Conservation (phyloP, 1,140 invertebrate genomes). For the Helicoverpa zea region DNA sequence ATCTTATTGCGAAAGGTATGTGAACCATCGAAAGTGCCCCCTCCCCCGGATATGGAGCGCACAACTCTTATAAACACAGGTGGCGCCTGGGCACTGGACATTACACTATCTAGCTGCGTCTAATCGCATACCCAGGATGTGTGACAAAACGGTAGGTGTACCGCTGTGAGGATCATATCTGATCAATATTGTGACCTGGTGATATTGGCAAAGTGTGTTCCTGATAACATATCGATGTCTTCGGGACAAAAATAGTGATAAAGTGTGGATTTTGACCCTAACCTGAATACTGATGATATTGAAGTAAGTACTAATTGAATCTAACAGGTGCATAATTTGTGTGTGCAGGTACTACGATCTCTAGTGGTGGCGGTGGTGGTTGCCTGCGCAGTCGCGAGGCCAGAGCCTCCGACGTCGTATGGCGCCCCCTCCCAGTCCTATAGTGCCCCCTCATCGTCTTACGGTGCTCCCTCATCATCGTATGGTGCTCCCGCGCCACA, state of each 20-base stretch:
- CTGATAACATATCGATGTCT: constrained; percentile 6
- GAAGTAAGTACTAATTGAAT: constrained; percentile 10
- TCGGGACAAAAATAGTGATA: constrained; percentile 22
- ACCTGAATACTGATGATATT: not conserved
- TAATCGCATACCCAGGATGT: constrained; percentile 75
- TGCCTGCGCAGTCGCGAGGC: constrained; percentile 74
- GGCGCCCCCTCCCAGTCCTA: constrained; percentile 77
- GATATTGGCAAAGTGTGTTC: constrained; percentile 36
- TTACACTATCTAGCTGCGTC: constrained; percentile 72
- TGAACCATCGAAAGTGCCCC: constrained; percentile 84
- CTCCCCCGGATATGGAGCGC: constrained; percentile 78
- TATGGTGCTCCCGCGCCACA: constrained; percentile 88
- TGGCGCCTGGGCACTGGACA: constrained; percentile 77
- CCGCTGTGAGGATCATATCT: constrained; percentile 39
- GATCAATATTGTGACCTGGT: constrained; percentile 61
- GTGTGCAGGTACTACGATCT: constrained; percentile 76
- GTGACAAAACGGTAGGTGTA: constrained; percentile 78
- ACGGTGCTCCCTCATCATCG: constrained; percentile 71
- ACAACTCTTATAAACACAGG: constrained; percentile 83
- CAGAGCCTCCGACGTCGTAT: constrained; percentile 80
- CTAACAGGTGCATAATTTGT: constrained; percentile 52
- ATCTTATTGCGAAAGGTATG: constrained; percentile 78
- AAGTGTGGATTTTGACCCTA: constrained; percentile 5
- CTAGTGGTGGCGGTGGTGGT: constrained; percentile 73
- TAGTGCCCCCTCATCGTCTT: constrained; percentile 75